Conservation (phyloP, 2,888 invertebrate genomes). For the Ephialtes manifestator region DNA sequence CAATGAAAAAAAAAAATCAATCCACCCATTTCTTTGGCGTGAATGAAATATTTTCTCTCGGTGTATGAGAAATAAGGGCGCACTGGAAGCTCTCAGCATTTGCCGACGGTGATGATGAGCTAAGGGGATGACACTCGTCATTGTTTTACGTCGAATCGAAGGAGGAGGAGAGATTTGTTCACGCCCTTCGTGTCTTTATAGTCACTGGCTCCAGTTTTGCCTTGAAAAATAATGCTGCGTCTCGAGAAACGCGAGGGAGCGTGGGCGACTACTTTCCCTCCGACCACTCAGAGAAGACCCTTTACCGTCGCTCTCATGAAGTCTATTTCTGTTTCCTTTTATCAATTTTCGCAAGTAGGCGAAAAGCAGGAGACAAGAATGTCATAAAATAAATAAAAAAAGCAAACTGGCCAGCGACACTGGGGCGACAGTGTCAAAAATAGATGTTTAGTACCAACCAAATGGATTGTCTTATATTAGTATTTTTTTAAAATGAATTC, state of each 20-base stretch:
- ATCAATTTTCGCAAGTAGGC: slow-evolving; percentile 7
- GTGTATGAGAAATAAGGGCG: slow-evolving; percentile 17
- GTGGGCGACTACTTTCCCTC: slow-evolving; percentile 2
- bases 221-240: slow-evolving; percentile 33
- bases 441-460: background rate
- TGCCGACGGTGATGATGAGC: slow-evolving; percentile 37
- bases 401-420: background rate
- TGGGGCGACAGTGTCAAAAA: slow-evolving; percentile 6
- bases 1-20: too few species aligned
- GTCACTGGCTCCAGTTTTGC: slow-evolving; percentile 28
- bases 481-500: too few species aligned
- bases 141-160: slow-evolving; percentile 38
- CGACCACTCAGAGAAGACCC: slow-evolving; percentile 14
- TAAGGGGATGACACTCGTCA: slow-evolving; percentile 38
- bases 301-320: background rate
- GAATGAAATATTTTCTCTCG: too few species aligned
- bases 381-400: background rate
- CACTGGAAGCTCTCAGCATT: background rate
- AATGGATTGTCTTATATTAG: background rate
- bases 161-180: background rate
- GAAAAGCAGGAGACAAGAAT: background rate
- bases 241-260: background rate
- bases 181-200: background rate
- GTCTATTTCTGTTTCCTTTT: slow-evolving; percentile 3
- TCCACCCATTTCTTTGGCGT: too few species aligned